Evolutionary conservation across 92 coral and sea anemone genomes (phyloP), one percentile per base, ranked within the genome.

Genomic region (Epizoanthus ramosus): DNA sequence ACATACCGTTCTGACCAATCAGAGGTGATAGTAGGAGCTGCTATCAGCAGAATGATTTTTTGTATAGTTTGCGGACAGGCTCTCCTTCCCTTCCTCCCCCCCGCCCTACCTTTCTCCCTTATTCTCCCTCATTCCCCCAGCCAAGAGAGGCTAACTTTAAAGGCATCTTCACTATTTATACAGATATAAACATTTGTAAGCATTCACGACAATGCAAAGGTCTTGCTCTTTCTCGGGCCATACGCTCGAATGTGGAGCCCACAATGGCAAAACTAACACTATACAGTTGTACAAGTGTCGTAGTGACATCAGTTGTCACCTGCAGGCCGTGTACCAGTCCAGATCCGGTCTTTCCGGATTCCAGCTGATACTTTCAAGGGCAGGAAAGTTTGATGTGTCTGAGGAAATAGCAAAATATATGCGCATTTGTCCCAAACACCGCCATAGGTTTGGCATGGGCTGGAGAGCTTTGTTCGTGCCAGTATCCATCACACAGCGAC

Each of bases 381-480:
- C 76, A 70, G 90, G 86, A 52, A 14, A 80, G 5, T 75, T 71
- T 17, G 39, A 53, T 7, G 5, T 72, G 52, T 64, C 85, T 1
- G 33, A 56, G 19, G 86, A 86, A 33, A 33, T 77, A 33, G 16
- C 37, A 19, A 8, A 21, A 8, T 3, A 57, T 53, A 41, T 74
- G 73, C 19, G 23, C 21, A 85, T 88, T 66, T 88, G 86, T 59
- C 61, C 92, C 45, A 79, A 81, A 66, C 92, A 88, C 70, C 72
- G 86, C 52, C 64, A 71, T 79, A 71, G 69, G 21, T 63, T 89
- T 17, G 92, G 92, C 9, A 80, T 37, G 70, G 85, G 68, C 68
- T 88, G 83, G 88, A 88, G 86, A 60, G 86, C 90, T 63, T 71
- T 73, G 71, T 71, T 53, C 74, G 23, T 87, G 87, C 56, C 87